Conservation (phyloP, 1,140 invertebrate genomes). For the Drosophila insularis region DNA sequence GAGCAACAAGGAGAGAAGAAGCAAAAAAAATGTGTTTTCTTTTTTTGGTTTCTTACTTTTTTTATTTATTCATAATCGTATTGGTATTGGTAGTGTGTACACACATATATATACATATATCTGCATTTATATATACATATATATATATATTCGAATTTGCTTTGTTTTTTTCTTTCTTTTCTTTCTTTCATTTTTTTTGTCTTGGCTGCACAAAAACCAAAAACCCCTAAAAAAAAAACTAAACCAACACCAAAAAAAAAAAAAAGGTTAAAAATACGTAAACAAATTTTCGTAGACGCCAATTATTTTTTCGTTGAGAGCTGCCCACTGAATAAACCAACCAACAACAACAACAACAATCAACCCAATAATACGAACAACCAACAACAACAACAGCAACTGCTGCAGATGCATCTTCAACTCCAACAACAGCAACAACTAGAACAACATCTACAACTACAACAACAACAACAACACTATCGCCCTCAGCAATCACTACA, state of each 20-base stretch:
- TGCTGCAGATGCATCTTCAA: constrained; percentile 39
- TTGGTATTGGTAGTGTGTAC: constrained; percentile 41
- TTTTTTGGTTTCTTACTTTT: constrained; percentile 20
- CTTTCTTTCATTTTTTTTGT: constrained; percentile 31
- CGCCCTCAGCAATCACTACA: constrained; percentile 43
- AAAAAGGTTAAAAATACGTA: constrained; percentile 47
- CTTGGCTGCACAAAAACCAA: constrained; percentile 53
- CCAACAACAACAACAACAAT: constrained; percentile 10
- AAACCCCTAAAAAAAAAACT: constrained; percentile 26
- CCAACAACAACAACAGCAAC: constrained; percentile 31
- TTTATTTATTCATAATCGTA: constrained; percentile 35
- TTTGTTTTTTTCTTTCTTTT: constrained; percentile 45
- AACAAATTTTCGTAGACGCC: constrained; percentile 73
- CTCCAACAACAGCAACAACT: constrained; percentile 31
- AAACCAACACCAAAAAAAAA: constrained; percentile 46
- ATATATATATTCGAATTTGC: constrained; percentile 60
- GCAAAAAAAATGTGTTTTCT: constrained; percentile 10
- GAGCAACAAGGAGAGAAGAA: not conserved
- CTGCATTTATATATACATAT: not conserved
- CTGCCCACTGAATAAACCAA: constrained; percentile 56
- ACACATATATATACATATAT: constrained; percentile 39
- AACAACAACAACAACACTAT: constrained; percentile 25
- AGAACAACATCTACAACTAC: constrained; percentile 34
- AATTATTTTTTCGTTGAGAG: constrained; percentile 69
- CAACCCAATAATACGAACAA: constrained; percentile 34